Evolutionary conservation across 2,113 vertebrate genomes (phyloP).

Genomic region (Mugil cephalus): DNA sequence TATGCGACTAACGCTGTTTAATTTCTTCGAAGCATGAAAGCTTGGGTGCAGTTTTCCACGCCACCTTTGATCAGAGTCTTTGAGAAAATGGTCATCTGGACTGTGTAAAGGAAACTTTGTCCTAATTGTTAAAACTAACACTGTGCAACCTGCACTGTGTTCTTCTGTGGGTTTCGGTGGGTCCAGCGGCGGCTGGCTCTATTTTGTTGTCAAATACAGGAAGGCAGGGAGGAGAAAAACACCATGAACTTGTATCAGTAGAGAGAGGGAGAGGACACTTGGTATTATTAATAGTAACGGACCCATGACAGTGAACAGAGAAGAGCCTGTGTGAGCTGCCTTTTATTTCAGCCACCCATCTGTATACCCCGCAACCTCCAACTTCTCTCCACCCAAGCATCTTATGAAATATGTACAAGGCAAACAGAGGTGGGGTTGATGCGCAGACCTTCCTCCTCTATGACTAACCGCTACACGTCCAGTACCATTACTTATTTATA

Average conservation of each 20-base stretch:
- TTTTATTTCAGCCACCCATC: constrained; percentile 82
- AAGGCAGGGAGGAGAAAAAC: constrained; percentile 76
- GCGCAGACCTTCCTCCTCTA: constrained; percentile 81
- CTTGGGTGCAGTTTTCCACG: constrained; percentile 59
- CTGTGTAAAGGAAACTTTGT: constrained; percentile 79
- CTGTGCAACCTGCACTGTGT: constrained; percentile 77
- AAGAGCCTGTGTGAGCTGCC: constrained; percentile 80
- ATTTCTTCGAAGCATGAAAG: constrained; percentile 45
- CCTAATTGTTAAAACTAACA: constrained; percentile 83
- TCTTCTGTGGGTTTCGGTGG: constrained; percentile 66
- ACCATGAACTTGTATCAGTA: constrained; percentile 79
- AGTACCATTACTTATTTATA: constrained; percentile 88
- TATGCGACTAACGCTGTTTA: constrained; percentile 27
- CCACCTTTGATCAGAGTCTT: constrained; percentile 66
- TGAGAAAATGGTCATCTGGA: constrained; percentile 75
- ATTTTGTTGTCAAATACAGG: constrained; percentile 86
- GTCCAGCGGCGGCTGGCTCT: constrained; percentile 72
- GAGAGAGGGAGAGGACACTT: constrained; percentile 79
- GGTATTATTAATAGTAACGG: constrained; percentile 85
- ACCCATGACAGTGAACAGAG: constrained; percentile 85
- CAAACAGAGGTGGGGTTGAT: constrained; percentile 88
- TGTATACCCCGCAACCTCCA: constrained; percentile 73
- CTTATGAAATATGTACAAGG: constrained; percentile 88
- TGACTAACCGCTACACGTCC: constrained; percentile 87
- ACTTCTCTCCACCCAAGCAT: constrained; percentile 69